Evolutionary conservation across 2,888 invertebrate species (phyloP), one percentile per base, ranked within the genome.

Genomic region (Notocelia uddmanniana): DNA sequence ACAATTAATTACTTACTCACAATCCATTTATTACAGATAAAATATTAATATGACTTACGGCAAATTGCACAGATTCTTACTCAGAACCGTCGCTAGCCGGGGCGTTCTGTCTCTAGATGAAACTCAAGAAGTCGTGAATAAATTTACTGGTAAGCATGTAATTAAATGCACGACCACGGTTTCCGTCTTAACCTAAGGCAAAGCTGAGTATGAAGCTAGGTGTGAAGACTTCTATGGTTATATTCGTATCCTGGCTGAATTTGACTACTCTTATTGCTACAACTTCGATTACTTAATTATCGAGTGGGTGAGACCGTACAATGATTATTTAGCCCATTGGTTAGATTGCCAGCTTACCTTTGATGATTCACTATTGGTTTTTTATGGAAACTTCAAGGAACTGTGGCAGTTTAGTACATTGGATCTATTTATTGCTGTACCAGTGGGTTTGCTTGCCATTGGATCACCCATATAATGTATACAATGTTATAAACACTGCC

Each of bases 41-140:
- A 23, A 18, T 41, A 82, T 55, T 59, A 91, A 50, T 59, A 91
- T 91, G 91, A 70, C 72, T 59, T 92, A 92, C 79, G 84, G 84
- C 26, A 78, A 77, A 21, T 68, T 83, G 11, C 92, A 92, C 74
- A 83, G 89, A 73, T 90, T 84, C 77, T 77, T 93, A 58, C 76
- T 93, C 10, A 81, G 91, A 74, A 85, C 90, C 13, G 76, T 92
- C 10, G 89, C 90, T 10, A 88, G 89, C 74, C 85, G 85, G 31
- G 92, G 93, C 34, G 90, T 90, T n/a, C 73, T 93, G 62, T 75
- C 87, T 6, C 41, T 89, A 8, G 52, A 74, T n/a, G 88, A 92
- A 74, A 80, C 85, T 11, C 76, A 85, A 62, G 75, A 79, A 75
- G 72, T 82, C 66, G 41, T 91, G 19, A 75, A 80, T 21, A 77